phyloP scores from a whole-genome alignment of 2,797 vertebrate genomes.

The Percopsis omiscomaycus region DNA sequence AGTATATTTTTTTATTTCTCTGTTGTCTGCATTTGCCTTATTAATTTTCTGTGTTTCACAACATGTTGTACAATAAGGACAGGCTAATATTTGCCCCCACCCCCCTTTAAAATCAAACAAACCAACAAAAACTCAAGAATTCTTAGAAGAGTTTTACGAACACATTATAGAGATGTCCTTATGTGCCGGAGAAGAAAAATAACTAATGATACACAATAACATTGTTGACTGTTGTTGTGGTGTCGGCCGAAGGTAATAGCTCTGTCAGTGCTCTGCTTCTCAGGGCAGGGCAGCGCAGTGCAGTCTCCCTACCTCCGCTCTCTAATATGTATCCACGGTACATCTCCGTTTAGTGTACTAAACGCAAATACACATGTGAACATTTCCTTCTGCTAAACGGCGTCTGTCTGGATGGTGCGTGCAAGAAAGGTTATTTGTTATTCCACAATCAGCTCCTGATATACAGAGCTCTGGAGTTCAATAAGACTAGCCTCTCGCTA shows the following conservation, averaged over 20 bases:
- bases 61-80: too few species aligned
- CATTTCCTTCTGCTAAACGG: not conserved
- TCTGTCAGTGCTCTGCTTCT: not conserved
- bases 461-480: constrained; percentile 22
- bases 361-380: constrained; percentile 30
- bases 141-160: too few species aligned
- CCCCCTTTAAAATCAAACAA: too few species aligned
- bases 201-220: too few species aligned
- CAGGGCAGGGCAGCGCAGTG: not conserved
- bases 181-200: too few species aligned
- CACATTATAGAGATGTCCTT: too few species aligned
- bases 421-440: constrained; percentile 30
- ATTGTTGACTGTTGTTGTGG: too few species aligned
- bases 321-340: not conserved
- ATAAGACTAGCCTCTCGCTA: constrained; percentile 36
- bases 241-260: not conserved
- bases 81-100: too few species aligned
- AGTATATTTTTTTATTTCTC: too few species aligned
- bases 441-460: constrained; percentile 39
- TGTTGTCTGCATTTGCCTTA: too few species aligned
- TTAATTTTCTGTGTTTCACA: too few species aligned
- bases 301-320: not conserved
- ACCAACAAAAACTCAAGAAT: too few species aligned
- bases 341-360: not conserved
- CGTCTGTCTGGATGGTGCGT: constrained; percentile 3